phyloP scores from a whole-genome alignment of 2,888 invertebrate species.

The Hemistola chrysoprasaria region DNA sequence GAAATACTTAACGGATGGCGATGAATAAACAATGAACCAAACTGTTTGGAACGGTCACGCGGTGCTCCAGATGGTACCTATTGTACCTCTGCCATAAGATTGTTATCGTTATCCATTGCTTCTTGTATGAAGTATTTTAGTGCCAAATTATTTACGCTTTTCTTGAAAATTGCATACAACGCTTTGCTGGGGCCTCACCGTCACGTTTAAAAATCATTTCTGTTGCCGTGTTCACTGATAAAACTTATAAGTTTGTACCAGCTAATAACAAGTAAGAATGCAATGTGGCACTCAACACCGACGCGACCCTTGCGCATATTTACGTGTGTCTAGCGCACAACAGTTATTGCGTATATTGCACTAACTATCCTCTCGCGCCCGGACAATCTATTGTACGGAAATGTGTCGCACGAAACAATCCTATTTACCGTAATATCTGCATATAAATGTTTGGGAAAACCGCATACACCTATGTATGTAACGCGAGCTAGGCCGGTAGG shows the following conservation, averaged over 20 bases:
- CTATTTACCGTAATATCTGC: constrained; percentile 67
- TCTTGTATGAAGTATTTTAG: too few relatives aligned
- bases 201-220: too few relatives aligned
- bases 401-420: constrained; percentile 74
- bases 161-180: constrained; percentile 9
- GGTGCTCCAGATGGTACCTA: constrained; percentile 28
- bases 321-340: constrained; percentile 50
- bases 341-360: constrained; percentile 1
- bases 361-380: constrained; percentile 58
- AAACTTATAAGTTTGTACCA: too few relatives aligned
- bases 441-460: constrained; percentile 68
- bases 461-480: constrained; percentile 43
- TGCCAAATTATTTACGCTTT: too few relatives aligned
- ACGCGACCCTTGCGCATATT: constrained; percentile 51
- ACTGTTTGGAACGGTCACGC: constrained; percentile 32
- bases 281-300: constrained; percentile 48
- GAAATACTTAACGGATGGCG: constrained; percentile 26
- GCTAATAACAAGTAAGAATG: too few relatives aligned
- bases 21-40: constrained; percentile 33
- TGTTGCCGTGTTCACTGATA: too few relatives aligned
- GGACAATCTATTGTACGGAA: constrained; percentile 73
- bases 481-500: constrained; percentile 25
- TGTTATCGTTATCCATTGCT: constrained; percentile 8
- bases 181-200: too few relatives aligned
- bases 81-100: constrained; percentile 20